Evolutionary conservation across 2,113 vertebrate species (phyloP).

Genomic region (Tapirus terrestris): DNA sequence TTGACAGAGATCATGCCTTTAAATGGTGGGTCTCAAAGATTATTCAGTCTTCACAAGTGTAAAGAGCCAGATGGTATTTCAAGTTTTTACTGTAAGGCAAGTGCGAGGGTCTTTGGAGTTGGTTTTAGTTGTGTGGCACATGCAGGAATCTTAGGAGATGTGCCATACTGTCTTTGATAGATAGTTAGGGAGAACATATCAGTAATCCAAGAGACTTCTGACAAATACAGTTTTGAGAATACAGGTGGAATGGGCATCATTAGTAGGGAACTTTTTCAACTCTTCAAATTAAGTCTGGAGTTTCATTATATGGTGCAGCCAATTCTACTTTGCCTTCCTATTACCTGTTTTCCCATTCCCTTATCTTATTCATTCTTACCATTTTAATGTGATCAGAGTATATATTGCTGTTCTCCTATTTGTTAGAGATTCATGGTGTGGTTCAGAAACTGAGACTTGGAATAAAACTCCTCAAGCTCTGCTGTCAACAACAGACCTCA

Average conservation of each 20-base stretch:
- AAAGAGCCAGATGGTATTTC: conserved; percentile 7
- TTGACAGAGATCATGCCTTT: conserved; percentile 12
- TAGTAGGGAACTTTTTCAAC: background rate
- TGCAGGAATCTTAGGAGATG: background rate
- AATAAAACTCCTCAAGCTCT: conserved; percentile 15
- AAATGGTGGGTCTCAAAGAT: background rate
- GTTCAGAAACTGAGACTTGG: background rate
- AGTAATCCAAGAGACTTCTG: background rate
- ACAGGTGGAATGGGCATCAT: background rate
- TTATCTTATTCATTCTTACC: background rate
- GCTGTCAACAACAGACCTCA: background rate
- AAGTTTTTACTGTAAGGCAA: background rate
- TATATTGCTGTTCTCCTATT: background rate
- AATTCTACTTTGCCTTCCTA: background rate
- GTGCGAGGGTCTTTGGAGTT: background rate
- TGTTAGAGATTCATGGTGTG: background rate
- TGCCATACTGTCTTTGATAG: background rate
- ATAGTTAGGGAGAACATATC: background rate
- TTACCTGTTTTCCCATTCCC: background rate
- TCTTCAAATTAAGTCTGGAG: background rate
- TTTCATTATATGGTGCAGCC: background rate
- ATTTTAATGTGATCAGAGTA: background rate
- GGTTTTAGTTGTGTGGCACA: background rate
- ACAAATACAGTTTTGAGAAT: background rate
- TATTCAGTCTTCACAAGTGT: background rate